Base-by-base conservation (phyloP, 2,113 vertebrate species). In the Ploceus nigricollis region DNA sequence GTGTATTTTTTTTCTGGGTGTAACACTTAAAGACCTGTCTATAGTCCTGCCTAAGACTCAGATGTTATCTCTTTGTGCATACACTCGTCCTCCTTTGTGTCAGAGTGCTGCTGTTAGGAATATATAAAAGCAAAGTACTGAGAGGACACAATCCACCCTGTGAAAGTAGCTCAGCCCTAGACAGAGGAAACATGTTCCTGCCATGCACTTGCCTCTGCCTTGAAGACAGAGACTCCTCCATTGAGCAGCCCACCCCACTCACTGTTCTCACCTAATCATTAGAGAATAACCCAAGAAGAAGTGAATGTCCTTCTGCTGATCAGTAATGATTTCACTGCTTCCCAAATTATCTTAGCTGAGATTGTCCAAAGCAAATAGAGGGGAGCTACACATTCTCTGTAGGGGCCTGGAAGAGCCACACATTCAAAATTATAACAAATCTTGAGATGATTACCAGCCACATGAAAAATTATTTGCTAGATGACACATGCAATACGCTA, bases 231-330 rank as follows among this genome's bases (percentile, higher is more conserved):
- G 8, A 51, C 4, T 51, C 11, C 14, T 85, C 13, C 10, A 20
- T 15, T 0, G 0, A 82, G 8, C 10, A 16, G 5, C 1, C 4
- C 6, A 28, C 7, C 4, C 11, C 7, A 27, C 30, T 60, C n/a
- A 3, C 7, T 25, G 8, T 30, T 71, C 57, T 72, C 25, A 63
- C 1, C 3, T 47, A 42, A n/a, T 9, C 9, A 11, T 45, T 53
- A 31, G 5, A 71, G 13, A 40, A 3, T 31, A 79, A 21, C 5
- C n/a, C 16, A 66, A 17, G 0, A 5, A 44, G 20, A 57, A 6
- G 9, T 1, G 2, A 53, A 88, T 31, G 6, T 11, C 12, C 11
- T 39, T 72, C 14, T 80, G 22, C 12, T 15, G 18, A 6, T 14
- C 13, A 24, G 5, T 83, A 40, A 16, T 72, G 33, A 51, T 64